phyloP scores from a whole-genome alignment of 2,888 invertebrate species.

The Alentia gelatinosa region DNA sequence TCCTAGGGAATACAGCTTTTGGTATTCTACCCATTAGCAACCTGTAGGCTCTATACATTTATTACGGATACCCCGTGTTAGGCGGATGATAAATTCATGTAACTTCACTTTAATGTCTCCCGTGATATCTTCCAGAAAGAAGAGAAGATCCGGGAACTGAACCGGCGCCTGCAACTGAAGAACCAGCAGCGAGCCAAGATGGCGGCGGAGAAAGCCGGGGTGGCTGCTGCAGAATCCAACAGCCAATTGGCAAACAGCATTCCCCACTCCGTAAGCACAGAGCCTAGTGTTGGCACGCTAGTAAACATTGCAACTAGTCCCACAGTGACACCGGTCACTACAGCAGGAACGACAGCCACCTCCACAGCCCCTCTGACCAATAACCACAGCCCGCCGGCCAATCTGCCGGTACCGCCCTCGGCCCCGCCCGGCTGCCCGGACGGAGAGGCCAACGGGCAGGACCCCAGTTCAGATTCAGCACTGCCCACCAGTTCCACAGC shows the following conservation, averaged over 20 bases:
- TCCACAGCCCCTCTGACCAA: not conserved
- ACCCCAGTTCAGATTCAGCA: conserved; percentile 53
- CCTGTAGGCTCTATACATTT: not conserved
- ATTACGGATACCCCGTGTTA: too few species aligned
- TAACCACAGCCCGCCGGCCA: conserved; percentile 1
- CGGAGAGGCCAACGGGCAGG: not conserved
- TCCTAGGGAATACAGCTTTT: too few species aligned
- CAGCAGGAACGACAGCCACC: not conserved
- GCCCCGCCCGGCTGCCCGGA: not conserved
- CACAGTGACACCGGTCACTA: not conserved
- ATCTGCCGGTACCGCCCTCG: not conserved
- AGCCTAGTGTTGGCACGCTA: conserved; percentile 9
- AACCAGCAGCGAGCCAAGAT: conserved; percentile 51
- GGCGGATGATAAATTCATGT: not conserved
- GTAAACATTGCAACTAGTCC: conserved; percentile 55
- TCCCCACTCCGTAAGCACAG: not conserved
- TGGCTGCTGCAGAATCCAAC: not conserved
- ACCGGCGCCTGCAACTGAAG: conserved; percentile 56
- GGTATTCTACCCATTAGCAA: too few species aligned
- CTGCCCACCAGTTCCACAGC: conserved; percentile 53
- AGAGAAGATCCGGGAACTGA: conserved; percentile 60
- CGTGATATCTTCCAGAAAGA: conserved; percentile 58
- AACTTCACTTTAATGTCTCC: not conserved
- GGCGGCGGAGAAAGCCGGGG: conserved; percentile 20
- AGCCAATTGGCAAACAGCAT: not conserved